These are phyloP conservation scores for Phaonia tiefii DNA, from an alignment of 2,888 invertebrate species.

Conservation along the genomic window DNA sequence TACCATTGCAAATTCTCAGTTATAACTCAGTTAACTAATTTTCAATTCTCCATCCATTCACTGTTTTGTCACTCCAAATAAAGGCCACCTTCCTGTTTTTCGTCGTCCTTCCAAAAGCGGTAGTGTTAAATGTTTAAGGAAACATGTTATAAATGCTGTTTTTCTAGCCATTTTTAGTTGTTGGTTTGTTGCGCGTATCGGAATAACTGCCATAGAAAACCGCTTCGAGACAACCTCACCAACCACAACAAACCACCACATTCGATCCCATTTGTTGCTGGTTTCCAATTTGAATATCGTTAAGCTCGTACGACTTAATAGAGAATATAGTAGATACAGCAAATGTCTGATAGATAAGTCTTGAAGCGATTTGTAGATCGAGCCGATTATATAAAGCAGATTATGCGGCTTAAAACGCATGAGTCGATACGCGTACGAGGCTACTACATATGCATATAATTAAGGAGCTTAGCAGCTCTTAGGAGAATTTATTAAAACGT, in stretches of 20 bases:
- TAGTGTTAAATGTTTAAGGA: constrained; percentile 51
- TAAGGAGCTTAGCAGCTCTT: constrained; percentile 32
- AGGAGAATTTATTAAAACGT: constrained; percentile 30
- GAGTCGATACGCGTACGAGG: neutral
- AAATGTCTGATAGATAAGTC: constrained; percentile 61
- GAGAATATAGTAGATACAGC: constrained; percentile 60
- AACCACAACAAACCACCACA: constrained; percentile 9
- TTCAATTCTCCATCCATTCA: too few relatives aligned
- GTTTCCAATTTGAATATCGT: constrained; percentile 34
- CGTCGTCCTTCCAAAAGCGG: constrained; percentile 4
- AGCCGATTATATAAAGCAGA: constrained; percentile 58
- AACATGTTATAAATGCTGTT: constrained; percentile 52
- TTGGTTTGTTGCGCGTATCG: too few relatives aligned
- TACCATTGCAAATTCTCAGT: too few relatives aligned
- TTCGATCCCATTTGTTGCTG: constrained; percentile 5
- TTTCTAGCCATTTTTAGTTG: constrained; percentile 27
- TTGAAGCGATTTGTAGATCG: constrained; percentile 63
- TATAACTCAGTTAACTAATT: too few relatives aligned
- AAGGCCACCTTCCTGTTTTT: neutral
- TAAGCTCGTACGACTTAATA: constrained; percentile 57
- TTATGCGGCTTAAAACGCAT: constrained; percentile 46
- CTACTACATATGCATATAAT: constrained; percentile 22
- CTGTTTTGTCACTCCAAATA: constrained; percentile 27
- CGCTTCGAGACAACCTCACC: constrained; percentile 31
- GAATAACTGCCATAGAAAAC: neutral